Evolutionary conservation across 2,113 vertebrate genomes (phyloP).

Genomic region (Alectura lathami): DNA sequence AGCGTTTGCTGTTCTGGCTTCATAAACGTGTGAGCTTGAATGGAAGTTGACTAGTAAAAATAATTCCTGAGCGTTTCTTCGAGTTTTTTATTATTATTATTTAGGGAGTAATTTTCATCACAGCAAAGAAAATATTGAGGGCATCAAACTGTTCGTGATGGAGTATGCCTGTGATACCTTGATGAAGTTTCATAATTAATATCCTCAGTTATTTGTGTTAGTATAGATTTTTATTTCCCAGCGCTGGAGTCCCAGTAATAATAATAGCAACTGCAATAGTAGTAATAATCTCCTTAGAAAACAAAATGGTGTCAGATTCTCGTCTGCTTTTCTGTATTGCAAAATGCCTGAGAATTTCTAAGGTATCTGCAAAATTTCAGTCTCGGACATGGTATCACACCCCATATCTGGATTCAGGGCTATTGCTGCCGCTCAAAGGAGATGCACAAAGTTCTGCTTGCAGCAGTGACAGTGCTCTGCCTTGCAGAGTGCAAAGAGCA

Average conservation of each 20-base stretch:
- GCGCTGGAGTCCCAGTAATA: not conserved
- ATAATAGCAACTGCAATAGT: not conserved
- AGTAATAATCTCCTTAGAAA: not conserved
- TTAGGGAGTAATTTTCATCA: not conserved
- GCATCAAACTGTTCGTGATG: not conserved
- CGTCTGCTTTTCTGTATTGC: not conserved
- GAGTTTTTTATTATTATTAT: not conserved
- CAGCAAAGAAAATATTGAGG: not conserved
- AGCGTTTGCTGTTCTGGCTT: not conserved
- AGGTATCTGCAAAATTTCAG: not conserved
- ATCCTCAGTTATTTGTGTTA: constrained; percentile 3
- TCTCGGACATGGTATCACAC: not conserved
- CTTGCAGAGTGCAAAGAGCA: constrained; percentile 46
- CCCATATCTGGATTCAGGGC: not conserved
- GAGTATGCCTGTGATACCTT: not conserved
- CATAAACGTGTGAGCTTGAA: not conserved
- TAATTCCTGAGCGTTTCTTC: not conserved
- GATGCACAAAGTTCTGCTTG: constrained; percentile 11
- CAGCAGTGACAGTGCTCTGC: not conserved
- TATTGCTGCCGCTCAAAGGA: not conserved
- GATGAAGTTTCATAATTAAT: constrained; percentile 13
- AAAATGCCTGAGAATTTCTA: not conserved
- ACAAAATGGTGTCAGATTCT: not conserved
- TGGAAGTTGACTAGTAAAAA: not conserved
- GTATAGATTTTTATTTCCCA: not conserved